These are phyloP conservation scores for Temnothorax longispinosus DNA, from an alignment of 1,140 invertebrate genomes.

Conservation along the genomic window DNA sequence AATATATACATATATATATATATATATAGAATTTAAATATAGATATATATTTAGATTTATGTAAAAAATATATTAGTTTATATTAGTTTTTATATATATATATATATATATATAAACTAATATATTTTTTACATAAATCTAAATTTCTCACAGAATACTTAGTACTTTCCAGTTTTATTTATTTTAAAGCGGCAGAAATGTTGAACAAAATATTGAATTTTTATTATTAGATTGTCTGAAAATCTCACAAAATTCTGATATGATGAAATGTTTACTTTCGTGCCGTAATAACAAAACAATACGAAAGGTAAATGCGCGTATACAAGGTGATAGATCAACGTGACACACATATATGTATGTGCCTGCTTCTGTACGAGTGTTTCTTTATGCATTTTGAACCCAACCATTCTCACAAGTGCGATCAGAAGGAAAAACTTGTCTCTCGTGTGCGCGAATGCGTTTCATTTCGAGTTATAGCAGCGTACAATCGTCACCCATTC, in stretches of 20 bases:
- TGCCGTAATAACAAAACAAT: neutral
- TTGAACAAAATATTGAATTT: neutral
- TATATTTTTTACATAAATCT: no score
- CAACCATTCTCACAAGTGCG: neutral
- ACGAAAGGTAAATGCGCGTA: neutral
- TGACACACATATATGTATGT: neutral
- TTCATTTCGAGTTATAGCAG: slow-evolving; percentile 52
- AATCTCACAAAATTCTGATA: neutral
- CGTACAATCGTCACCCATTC: slow-evolving; percentile 30
- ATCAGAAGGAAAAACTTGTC: slow-evolving; percentile 41
- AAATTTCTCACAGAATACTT: neutral
- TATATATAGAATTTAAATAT: no score
- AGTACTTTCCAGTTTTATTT: neutral
- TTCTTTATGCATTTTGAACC: slow-evolving; percentile 5
- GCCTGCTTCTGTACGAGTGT: neutral
- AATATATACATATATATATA: neutral
- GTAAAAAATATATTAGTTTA: neutral
- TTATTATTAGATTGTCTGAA: neutral
- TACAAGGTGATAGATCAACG: slow-evolving; percentile 17
- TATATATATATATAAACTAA: no score
- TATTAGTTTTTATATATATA: no score
- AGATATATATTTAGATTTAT: neutral
- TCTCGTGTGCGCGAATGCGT: neutral
- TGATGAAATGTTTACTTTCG: neutral
- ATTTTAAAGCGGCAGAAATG: neutral